A percentile compares a stretch with the other conserved stretches of the same genome.
Conservation (phyloP, 1,140 invertebrate genomes). For the Trinorchestia longiramus region DNA sequence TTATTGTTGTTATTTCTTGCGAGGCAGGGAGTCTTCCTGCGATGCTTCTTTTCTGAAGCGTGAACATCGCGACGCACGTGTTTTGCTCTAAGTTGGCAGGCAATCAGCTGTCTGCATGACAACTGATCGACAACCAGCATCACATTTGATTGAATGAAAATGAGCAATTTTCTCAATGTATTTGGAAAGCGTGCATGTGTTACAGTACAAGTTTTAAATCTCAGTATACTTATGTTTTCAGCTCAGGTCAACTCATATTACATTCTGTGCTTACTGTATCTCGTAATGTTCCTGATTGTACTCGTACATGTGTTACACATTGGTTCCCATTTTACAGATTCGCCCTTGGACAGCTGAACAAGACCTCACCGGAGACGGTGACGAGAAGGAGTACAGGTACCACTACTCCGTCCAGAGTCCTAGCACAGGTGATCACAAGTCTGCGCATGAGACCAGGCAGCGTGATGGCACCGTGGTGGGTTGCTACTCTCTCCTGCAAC, state of each 20-base stretch:
- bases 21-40: background rate
- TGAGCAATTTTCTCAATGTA: background rate
- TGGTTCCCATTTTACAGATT: background rate
- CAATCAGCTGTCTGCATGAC: background rate
- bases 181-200: background rate
- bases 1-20: background rate
- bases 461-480: slow-evolving; percentile 48
- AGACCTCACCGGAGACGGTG: background rate
- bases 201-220: background rate
- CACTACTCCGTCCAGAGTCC: slow-evolving; percentile 32
- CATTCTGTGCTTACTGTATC: background rate
- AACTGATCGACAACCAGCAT: background rate
- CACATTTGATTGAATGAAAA: background rate
- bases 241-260: background rate
- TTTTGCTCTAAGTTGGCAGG: background rate
- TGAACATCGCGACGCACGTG: background rate
- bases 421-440: slow-evolving; percentile 46
- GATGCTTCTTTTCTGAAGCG: background rate
- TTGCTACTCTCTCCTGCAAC: slow-evolving; percentile 42
- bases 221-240: background rate
- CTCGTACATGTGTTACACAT: background rate
- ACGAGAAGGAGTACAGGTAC: slow-evolving; percentile 46
- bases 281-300: background rate
- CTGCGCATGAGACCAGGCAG: background rate
- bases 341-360: background rate